phyloP scores from a whole-genome alignment of 2,888 invertebrate species.

The Rotaria sp. region DNA sequence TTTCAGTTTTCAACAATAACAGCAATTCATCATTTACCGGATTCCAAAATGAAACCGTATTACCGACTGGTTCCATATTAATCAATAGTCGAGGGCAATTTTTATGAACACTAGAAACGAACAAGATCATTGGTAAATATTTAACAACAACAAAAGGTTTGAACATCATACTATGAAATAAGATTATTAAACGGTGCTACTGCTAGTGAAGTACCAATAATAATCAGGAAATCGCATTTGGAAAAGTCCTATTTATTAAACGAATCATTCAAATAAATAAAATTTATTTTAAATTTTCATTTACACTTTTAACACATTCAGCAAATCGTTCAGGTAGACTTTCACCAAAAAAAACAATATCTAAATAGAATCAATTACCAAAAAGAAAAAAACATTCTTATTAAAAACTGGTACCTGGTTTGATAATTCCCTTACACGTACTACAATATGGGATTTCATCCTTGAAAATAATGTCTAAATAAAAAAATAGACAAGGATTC shows the following conservation, averaged over 20 bases:
- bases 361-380: constrained; percentile 51
- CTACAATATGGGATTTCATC: constrained; percentile 72
- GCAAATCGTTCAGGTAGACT: constrained; percentile 70
- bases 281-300: constrained; percentile 43
- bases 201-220: constrained; percentile 86
- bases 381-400: not conserved
- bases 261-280: not conserved
- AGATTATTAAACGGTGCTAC: constrained; percentile 79
- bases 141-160: constrained; percentile 55
- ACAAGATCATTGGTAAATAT: not conserved
- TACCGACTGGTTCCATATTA: constrained; percentile 31
- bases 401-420: constrained; percentile 61
- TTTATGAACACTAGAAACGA: constrained; percentile 19
- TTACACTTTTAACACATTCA: constrained; percentile 60
- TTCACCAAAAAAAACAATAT: constrained; percentile 92
- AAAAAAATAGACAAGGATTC: constrained; percentile 44
- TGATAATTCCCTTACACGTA: constrained; percentile 69
- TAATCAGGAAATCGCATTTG: constrained; percentile 78
- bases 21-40: too few species aligned
- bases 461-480: constrained; percentile 65
- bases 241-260: constrained; percentile 64
- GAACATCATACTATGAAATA: too few species aligned
- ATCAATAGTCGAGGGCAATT: constrained; percentile 34
- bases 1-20: too few species aligned
- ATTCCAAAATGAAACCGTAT: not conserved